Percentiles rank a stretch among this genome's conserved stretches.
Evolutionary conservation across 2,888 invertebrate species (phyloP).

Genomic region (Strigamia transsilvanica): DNA sequence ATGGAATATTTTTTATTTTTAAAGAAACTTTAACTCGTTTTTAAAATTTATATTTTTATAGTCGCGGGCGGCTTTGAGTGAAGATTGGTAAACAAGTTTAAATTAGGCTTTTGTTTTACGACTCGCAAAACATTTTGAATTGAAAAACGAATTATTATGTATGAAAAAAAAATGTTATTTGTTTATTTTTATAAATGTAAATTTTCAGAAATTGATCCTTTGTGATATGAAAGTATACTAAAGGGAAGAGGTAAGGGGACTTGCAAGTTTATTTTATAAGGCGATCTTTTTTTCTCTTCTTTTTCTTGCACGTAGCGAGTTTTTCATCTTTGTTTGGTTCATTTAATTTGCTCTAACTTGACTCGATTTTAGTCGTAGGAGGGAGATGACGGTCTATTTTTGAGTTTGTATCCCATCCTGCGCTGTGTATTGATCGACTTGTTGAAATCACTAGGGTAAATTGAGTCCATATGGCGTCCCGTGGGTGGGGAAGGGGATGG

Average conservation of each 20-base stretch:
- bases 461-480: constrained; percentile 40
- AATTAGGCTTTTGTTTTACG: no score
- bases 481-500: neutral
- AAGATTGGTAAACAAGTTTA: no score
- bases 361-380: constrained; percentile 5
- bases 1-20: no score
- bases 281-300: neutral
- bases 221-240: neutral
- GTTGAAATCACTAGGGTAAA: constrained; percentile 37
- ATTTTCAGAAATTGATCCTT: neutral
- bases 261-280: neutral
- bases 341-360: constrained; percentile 10
- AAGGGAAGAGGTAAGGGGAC: neutral
- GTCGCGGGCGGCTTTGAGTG: no score
- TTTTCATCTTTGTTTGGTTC: constrained; percentile 17
- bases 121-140: no score
- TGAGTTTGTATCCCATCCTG: constrained; percentile 30
- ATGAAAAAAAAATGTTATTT: no score
- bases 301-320: neutral
- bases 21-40: no score
- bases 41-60: no score
- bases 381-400: constrained; percentile 6
- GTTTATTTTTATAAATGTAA: neutral
- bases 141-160: no score
- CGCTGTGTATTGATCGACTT: constrained; percentile 28